A percentile compares a stretch with the other conserved stretches of the same genome.
Evolutionary conservation across 2,113 vertebrate genomes (phyloP).

Genomic region (Zosterops lateralis): DNA sequence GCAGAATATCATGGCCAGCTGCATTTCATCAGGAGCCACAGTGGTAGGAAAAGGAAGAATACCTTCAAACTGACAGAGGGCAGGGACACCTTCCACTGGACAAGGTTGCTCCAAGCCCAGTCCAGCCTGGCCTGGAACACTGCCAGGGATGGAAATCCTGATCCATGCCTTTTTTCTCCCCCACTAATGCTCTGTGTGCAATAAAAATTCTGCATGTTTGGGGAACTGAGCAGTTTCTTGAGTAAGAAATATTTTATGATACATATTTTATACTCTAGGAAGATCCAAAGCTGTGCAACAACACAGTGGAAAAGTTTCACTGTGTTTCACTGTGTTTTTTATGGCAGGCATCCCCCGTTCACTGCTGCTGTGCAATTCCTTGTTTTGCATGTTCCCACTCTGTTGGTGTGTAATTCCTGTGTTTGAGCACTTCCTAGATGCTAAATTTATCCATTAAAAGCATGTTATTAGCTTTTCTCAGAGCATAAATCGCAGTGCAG

Average conservation of each 20-base stretch:
- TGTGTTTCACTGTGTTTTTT: neutral
- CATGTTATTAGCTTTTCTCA: neutral
- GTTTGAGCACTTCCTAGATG: neutral
- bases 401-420: neutral
- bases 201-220: neutral
- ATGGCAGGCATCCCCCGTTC: neutral
- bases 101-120: neutral
- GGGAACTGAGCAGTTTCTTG: neutral
- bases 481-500: neutral
- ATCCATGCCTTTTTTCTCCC: neutral
- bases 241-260: neutral
- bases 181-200: neutral
- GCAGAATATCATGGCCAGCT: neutral
- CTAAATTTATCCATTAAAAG: neutral
- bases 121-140: neutral
- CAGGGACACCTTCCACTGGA: neutral
- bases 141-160: neutral
- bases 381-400: neutral
- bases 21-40: neutral
- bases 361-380: neutral
- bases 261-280: neutral
- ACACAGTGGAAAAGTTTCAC: neutral
- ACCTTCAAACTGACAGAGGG: neutral
- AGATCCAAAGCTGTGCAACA: neutral
- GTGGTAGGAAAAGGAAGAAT: neutral